A percentile compares a stretch with the other conserved stretches of the same genome.
Evolutionary conservation across 2,888 invertebrate genomes (phyloP).

Genomic region (Hemithea aestivaria): DNA sequence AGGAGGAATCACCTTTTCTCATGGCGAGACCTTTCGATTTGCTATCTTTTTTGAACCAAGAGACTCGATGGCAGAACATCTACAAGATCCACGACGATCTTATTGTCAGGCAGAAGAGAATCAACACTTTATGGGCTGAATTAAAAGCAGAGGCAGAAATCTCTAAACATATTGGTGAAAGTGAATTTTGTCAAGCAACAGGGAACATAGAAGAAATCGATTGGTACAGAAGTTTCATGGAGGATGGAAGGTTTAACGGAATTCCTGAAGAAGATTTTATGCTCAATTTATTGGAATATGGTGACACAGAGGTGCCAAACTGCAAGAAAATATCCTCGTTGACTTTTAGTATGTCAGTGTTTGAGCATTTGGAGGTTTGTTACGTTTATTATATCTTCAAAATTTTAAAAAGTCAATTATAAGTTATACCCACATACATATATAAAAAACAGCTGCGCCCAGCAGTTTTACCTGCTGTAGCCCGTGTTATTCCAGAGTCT

Average conservation of each 20-base stretch:
- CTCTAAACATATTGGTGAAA: conserved; percentile 78
- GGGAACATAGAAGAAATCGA: conserved; percentile 83
- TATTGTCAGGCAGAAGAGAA: conserved; percentile 78
- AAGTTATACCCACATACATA: no score
- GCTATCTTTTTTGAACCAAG: conserved; percentile 87
- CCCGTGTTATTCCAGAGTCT: no score
- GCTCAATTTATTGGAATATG: conserved; percentile 34
- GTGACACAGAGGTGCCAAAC: conserved; percentile 74
- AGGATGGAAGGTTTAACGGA: conserved; percentile 74
- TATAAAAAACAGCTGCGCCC: no score
- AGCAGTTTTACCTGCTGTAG: no score
- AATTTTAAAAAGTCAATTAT: no score
- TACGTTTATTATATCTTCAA: no score
- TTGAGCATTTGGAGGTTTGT: conserved; percentile 66
- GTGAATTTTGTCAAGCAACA: conserved; percentile 82
- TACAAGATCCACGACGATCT: conserved; percentile 82
- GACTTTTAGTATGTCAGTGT: conserved; percentile 65
- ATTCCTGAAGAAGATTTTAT: conserved; percentile 52
- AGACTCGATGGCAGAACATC: conserved; percentile 81
- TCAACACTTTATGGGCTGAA: conserved; percentile 80
- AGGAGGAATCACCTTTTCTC: conserved; percentile 87
- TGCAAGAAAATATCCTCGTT: conserved; percentile 80
- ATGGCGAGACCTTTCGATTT: conserved; percentile 86
- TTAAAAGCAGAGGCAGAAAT: conserved; percentile 81
- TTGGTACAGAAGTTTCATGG: conserved; percentile 81